These are phyloP conservation scores for Helogale parvula DNA, from an alignment of 2,113 vertebrate genomes.

Conservation along the genomic window DNA sequence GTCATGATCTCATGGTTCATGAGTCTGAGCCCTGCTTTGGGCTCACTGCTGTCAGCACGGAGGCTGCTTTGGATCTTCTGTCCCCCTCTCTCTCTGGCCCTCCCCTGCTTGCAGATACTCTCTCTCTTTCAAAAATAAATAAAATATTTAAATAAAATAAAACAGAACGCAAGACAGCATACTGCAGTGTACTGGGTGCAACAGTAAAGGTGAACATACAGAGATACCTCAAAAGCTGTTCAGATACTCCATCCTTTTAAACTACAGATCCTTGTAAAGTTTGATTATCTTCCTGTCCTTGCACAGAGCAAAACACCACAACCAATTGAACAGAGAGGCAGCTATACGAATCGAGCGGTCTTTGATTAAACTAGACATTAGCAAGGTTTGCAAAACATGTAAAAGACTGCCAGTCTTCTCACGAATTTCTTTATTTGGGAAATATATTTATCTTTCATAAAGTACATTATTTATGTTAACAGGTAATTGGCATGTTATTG, in stretches of 20 bases:
- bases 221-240: background rate
- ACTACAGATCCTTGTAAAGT: background rate
- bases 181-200: background rate
- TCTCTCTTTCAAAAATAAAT: too few relatives aligned
- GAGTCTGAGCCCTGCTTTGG: too few relatives aligned
- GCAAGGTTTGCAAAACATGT: background rate
- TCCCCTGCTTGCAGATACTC: too few relatives aligned
- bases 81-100: too few relatives aligned
- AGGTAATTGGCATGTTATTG: background rate
- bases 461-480: background rate
- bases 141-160: too few relatives aligned
- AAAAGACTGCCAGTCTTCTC: background rate
- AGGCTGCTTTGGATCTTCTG: too few relatives aligned
- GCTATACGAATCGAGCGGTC: background rate
- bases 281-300: background rate
- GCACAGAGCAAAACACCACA: background rate
- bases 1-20: too few relatives aligned
- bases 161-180: too few relatives aligned
- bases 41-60: too few relatives aligned
- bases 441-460: background rate
- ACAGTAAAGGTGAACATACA: background rate
- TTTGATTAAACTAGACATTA: background rate
- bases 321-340: background rate
- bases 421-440: background rate
- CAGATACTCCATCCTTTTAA: background rate